Percentiles rank a stretch among this genome's conserved stretches.
These are phyloP conservation scores for Ostrea edulis DNA, from an alignment of 1,140 invertebrate species.

Conservation along the genomic window DNA sequence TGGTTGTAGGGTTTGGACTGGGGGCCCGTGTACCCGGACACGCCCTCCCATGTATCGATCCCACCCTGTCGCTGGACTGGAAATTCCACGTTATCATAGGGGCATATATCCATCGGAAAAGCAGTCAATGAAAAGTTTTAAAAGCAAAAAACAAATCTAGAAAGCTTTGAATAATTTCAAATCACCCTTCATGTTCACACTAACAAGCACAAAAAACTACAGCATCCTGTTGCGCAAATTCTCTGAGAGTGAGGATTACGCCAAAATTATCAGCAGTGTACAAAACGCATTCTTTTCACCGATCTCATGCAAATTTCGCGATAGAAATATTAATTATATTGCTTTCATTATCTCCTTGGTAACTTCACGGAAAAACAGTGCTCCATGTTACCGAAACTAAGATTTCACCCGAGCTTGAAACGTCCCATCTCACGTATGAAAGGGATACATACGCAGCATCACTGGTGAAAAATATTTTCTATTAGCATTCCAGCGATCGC, in stretches of 20 bases:
- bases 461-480: conserved; percentile 9
- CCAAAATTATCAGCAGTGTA: neutral
- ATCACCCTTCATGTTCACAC: neutral
- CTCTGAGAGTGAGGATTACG: conserved; percentile 17
- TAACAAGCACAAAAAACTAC: conserved; percentile 23
- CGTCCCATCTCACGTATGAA: neutral
- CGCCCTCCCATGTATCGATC: conserved; percentile 42
- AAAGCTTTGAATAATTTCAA: conserved; percentile 16
- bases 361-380: neutral
- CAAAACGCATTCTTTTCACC: conserved; percentile 8
- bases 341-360: conserved; percentile 30
- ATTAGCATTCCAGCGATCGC: conserved; percentile 2
- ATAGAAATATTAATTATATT: conserved; percentile 32
- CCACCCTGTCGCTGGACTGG: conserved; percentile 51
- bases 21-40: neutral
- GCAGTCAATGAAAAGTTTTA: neutral
- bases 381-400: neutral
- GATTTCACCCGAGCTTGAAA: neutral
- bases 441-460: neutral
- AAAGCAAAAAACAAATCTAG: neutral
- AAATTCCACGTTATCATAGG: conserved; percentile 70
- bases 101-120: conserved; percentile 49
- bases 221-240: conserved; percentile 29
- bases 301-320: conserved; percentile 5
- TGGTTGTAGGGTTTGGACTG: conserved; percentile 39